A percentile compares a stretch with the other conserved stretches of the same genome.
These are phyloP conservation scores for Eudyptes chrysolophus DNA, from an alignment of 2,113 vertebrate species.

Conservation along the genomic window DNA sequence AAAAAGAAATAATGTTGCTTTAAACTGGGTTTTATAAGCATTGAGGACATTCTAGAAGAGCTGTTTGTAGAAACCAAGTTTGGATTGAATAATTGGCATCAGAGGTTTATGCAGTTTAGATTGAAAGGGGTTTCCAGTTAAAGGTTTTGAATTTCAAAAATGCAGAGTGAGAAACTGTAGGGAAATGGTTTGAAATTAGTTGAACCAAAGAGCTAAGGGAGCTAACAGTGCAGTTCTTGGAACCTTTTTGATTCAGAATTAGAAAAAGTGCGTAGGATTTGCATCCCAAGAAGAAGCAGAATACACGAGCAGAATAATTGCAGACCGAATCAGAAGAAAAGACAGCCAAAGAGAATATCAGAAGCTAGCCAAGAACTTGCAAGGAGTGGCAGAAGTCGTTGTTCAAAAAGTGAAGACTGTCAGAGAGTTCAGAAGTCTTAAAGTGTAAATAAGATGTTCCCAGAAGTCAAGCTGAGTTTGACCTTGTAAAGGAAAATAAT, in stretches of 20 bases:
- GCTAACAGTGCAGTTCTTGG: not conserved
- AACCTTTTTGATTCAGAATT: not conserved
- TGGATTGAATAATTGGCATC: not conserved
- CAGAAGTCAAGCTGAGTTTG: conserved; percentile 29
- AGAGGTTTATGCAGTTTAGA: not conserved
- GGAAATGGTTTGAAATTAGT: not conserved
- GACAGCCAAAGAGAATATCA: not conserved
- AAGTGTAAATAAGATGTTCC: not conserved
- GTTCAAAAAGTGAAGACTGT: not conserved
- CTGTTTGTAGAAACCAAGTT: not conserved
- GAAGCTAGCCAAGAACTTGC: not conserved
- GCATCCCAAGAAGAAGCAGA: not conserved
- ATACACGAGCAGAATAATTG: not conserved
- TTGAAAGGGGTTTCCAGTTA: not conserved
- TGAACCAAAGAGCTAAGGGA: not conserved
- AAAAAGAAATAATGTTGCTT: not conserved
- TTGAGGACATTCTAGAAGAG: not conserved
- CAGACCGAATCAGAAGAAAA: not conserved
- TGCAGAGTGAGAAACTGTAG: not conserved
- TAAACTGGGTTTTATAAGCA: not conserved
- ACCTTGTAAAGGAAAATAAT: conserved; percentile 7
- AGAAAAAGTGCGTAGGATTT: not conserved
- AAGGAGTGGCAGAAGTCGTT: not conserved
- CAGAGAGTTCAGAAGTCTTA: not conserved
- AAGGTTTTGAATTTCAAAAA: not conserved